Conservation (phyloP, 1,140 invertebrate species). For the Teleogryllus occipitalis region DNA sequence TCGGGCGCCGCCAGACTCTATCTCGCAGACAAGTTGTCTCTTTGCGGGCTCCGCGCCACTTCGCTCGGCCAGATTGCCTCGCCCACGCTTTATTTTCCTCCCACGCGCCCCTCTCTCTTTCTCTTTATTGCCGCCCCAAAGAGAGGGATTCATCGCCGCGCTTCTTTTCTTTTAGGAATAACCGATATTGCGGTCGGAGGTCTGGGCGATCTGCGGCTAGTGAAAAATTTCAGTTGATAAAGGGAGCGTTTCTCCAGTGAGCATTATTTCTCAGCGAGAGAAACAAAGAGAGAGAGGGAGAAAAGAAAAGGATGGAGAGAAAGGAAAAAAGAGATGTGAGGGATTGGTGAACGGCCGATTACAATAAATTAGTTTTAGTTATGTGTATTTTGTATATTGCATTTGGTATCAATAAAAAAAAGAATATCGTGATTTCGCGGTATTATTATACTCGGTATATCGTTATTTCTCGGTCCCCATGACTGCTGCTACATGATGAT, state of each 20-base stretch:
- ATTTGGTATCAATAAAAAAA: no score
- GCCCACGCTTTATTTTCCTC: not conserved
- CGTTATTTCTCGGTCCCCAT: no score
- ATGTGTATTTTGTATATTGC: no score
- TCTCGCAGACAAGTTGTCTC: no score
- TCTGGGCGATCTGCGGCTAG: not conserved
- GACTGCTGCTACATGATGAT: no score
- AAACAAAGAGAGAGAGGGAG: not conserved
- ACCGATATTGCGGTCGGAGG: not conserved
- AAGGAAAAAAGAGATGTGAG: not conserved
- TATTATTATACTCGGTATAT: no score
- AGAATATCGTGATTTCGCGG: no score
- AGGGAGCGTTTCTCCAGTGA: not conserved
- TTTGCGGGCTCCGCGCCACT: no score
- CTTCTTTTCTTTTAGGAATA: slow-evolving; percentile 1
- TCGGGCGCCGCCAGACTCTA: no score
- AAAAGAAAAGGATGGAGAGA: not conserved
- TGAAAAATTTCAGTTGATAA: not conserved
- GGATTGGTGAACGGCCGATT: no score
- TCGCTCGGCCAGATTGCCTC: not conserved
- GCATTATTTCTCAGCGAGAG: not conserved
- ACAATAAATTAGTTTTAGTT: no score
- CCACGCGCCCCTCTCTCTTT: not conserved
- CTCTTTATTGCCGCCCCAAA: not conserved
- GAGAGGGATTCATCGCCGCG: not conserved